Evolutionary conservation across 2,888 invertebrate species (phyloP).

Genomic region (Ernsta delagoae): DNA sequence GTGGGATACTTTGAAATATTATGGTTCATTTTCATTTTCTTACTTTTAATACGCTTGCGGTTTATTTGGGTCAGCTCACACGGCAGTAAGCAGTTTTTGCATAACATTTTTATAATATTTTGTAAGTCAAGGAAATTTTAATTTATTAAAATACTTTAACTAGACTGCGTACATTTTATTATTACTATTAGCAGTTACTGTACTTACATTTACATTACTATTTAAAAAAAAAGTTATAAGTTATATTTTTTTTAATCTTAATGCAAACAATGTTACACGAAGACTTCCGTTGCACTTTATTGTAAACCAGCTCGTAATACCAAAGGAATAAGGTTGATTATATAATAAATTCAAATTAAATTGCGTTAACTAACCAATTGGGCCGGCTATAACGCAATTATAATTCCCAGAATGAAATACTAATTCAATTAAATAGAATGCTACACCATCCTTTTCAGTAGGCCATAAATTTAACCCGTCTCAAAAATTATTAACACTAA

Average conservation of each 20-base stretch:
- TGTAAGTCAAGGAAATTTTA: neutral
- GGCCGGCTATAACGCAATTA: slow-evolving; percentile 33
- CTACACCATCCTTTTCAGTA: slow-evolving; percentile 25
- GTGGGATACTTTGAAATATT: neutral
- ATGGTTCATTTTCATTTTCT: neutral
- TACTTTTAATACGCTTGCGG: neutral
- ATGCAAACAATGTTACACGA: no score
- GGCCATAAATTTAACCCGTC: neutral
- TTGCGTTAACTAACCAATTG: slow-evolving; percentile 29
- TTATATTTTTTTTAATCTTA: no score
- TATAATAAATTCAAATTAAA: slow-evolving; percentile 29
- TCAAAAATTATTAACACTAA: slow-evolving; percentile 1
- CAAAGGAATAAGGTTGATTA: slow-evolving; percentile 19
- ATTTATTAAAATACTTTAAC: neutral
- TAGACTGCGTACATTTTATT: neutral
- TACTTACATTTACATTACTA: no score
- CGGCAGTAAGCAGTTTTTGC: neutral
- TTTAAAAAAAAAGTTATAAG: no score
- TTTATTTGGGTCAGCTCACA: neutral
- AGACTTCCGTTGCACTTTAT: neutral
- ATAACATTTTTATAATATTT: neutral
- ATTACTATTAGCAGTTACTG: no score
- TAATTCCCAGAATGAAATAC: slow-evolving; percentile 37
- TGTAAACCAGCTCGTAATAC: slow-evolving; percentile 21
- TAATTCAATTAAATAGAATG: slow-evolving; percentile 34